phyloP scores from a whole-genome alignment of 2,888 invertebrate genomes.

The Volucella zonaria region DNA sequence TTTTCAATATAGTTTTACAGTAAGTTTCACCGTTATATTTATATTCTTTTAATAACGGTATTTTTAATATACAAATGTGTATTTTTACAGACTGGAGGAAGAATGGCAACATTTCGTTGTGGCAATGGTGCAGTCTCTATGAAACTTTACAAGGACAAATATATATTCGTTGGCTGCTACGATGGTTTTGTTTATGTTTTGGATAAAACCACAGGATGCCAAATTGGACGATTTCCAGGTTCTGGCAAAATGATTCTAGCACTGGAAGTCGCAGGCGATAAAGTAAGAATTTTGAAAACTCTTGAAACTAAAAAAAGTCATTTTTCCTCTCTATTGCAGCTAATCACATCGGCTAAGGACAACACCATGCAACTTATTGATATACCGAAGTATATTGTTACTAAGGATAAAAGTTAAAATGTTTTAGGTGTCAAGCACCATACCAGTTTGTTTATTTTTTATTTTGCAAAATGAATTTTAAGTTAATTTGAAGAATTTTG shows the following conservation, averaged over 20 bases:
- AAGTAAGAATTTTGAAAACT: conserved; percentile 82
- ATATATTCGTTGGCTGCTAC: conserved; percentile 89
- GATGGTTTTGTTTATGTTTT: conserved; percentile 90
- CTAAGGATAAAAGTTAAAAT: conserved; percentile 62
- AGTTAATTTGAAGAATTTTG: conserved; percentile 25
- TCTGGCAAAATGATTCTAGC: conserved; percentile 89
- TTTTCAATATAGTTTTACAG: conserved; percentile 89
- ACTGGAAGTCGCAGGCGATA: conserved; percentile 86
- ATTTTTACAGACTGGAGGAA: conserved; percentile 85
- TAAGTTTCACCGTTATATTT: conserved; percentile 82
- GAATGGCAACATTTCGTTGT: conserved; percentile 85
- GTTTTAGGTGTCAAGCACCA: conserved; percentile 8
- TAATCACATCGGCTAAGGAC: conserved; percentile 88
- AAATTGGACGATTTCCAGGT: conserved; percentile 86
- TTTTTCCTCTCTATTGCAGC: conserved; percentile 81
- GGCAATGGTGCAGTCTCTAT: conserved; percentile 90
- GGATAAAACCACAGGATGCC: conserved; percentile 82
- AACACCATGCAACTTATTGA: conserved; percentile 86
- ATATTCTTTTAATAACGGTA: too few relatives aligned
- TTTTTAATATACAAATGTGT: neutral
- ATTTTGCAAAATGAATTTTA: conserved; percentile 35
- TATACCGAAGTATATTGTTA: conserved; percentile 83
- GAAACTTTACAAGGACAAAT: conserved; percentile 85
- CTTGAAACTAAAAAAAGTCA: conserved; percentile 4
- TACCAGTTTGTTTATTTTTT: conserved; percentile 11